phyloP scores from a whole-genome alignment of 2,797 vertebrate genomes.

The Notoglanidium macrostoma region DNA sequence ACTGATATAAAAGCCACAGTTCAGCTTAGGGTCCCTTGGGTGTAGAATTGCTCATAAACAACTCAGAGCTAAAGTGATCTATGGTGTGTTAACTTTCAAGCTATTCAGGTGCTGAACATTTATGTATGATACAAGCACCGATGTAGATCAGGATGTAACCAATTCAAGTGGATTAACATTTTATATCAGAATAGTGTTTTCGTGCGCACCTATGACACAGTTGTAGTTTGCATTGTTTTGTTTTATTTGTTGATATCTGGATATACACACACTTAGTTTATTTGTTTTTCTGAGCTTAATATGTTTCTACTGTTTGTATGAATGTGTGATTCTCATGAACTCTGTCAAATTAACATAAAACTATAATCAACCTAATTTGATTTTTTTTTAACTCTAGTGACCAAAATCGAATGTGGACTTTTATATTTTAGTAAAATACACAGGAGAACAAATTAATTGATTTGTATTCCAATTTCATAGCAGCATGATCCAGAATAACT shows the following conservation, averaged over 20 bases:
- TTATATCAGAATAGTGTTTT: background rate
- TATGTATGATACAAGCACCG: background rate
- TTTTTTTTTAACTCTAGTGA: no score
- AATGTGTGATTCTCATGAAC: no score
- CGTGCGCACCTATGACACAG: background rate
- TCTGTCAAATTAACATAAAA: no score
- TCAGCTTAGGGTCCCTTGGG: conserved; percentile 1
- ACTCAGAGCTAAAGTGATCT: conserved; percentile 61
- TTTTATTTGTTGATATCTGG: background rate
- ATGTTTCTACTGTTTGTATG: background rate
- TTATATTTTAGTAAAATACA: no score
- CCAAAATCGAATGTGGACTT: no score
- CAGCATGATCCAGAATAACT: no score
- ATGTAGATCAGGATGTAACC: background rate
- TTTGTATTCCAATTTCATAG: no score
- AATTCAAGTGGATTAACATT: background rate
- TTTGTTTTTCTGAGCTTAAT: no score
- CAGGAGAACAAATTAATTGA: no score
- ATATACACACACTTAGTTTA: background rate
- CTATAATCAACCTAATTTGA: no score
- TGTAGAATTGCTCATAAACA: conserved; percentile 6
- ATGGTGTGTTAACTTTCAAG: conserved; percentile 70
- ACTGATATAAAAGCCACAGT: conserved; percentile 14
- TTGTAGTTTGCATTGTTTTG: background rate
- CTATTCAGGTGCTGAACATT: conserved; percentile 56